Conservation (phyloP, 2,113 vertebrate genomes). For the human (Homo sapiens) region DNA sequence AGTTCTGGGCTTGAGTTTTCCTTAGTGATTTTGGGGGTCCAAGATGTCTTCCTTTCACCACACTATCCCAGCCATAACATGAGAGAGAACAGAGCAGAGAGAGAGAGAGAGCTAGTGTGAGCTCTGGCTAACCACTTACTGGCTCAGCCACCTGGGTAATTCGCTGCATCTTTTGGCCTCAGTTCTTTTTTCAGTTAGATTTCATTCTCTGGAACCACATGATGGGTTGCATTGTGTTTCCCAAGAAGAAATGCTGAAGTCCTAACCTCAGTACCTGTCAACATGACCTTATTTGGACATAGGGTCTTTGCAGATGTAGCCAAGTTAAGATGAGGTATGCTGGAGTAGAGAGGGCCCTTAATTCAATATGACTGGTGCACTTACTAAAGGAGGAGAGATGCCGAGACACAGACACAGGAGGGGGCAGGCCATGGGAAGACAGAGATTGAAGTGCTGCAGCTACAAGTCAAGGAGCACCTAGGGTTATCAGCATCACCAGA, state of each 20-base stretch:
- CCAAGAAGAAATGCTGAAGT: not conserved
- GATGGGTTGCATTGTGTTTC: not conserved
- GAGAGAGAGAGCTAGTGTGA: not conserved
- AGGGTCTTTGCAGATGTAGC: not conserved
- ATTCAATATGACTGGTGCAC: not conserved
- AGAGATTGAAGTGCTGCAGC: not conserved
- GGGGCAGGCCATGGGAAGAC: not conserved
- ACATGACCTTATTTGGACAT: not conserved
- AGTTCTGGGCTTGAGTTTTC: too few species aligned
- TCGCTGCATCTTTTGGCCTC: not conserved
- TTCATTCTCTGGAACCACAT: not conserved
- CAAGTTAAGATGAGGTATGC: not conserved
- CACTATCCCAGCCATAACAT: too few species aligned
- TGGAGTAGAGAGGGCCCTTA: not conserved
- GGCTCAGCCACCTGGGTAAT: not conserved
- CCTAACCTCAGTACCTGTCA: not conserved
- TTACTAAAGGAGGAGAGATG: not conserved
- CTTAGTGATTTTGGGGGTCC: too few species aligned
- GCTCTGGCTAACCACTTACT: not conserved
- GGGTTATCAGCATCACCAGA: too few species aligned
- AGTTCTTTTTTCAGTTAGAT: not conserved
- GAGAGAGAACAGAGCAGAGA: not conserved
- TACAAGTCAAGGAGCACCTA: not conserved
- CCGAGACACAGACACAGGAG: not conserved
- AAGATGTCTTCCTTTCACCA: too few species aligned